Conservation (phyloP, 2,113 vertebrate genomes). For the Apodemus sylvaticus region DNA sequence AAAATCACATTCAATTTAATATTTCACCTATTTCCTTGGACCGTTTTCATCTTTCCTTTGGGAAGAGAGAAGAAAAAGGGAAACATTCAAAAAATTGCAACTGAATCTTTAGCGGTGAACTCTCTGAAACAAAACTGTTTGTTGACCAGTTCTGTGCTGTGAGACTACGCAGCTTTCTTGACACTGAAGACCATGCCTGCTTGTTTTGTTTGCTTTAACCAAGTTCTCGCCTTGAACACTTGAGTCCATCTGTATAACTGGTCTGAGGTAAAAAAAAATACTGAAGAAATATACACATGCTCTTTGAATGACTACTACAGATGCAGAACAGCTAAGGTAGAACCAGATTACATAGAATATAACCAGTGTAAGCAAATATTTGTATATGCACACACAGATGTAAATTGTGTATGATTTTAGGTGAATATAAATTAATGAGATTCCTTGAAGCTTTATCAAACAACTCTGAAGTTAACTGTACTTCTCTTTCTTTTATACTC, state of each 20-base stretch:
- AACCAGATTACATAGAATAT: conserved; percentile 6
- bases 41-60: conserved; percentile 58
- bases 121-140: conserved; percentile 46
- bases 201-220: neutral
- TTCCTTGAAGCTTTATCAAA: neutral
- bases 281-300: neutral
- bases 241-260: neutral
- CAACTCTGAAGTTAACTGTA: neutral
- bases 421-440: neutral
- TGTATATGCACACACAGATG: neutral
- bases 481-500: neutral
- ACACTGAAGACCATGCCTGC: neutral
- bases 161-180: neutral
- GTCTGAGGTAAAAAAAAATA: conserved; percentile 16
- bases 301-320: neutral
- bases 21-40: conserved; percentile 55
- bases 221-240: neutral
- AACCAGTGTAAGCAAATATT: neutral
- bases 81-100: conserved; percentile 60
- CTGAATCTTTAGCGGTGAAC: conserved; percentile 34
- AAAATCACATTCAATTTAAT: conserved; percentile 63
- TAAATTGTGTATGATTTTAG: neutral
- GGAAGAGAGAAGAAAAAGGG: conserved; percentile 5
- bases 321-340: neutral
- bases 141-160: neutral